phyloP scores from a whole-genome alignment of 2,797 vertebrate genomes.

The Artibeus jamaicensis region DNA sequence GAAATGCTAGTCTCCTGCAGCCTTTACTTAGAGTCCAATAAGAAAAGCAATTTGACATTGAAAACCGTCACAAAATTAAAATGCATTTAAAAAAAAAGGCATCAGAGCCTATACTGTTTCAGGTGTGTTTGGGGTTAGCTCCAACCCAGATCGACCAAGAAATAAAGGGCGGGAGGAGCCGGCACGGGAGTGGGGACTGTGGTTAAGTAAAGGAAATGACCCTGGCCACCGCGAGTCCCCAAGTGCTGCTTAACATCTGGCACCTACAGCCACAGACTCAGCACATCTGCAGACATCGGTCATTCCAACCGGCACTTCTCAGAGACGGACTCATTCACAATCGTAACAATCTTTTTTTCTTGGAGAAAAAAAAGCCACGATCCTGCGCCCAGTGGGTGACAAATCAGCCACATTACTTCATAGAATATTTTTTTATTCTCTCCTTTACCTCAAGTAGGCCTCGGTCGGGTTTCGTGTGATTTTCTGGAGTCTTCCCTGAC shows the following conservation, averaged over 20 bases:
- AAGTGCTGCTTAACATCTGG: slow-evolving; percentile 4
- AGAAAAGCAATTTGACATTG: not conserved
- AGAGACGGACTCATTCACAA: not conserved
- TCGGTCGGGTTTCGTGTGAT: not conserved
- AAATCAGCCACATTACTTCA: not conserved
- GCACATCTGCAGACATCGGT: slow-evolving; percentile 27
- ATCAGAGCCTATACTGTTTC: not conserved
- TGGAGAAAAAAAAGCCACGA: not conserved
- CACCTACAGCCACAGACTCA: not conserved
- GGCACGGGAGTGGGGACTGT: not conserved
- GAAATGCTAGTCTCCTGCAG: not conserved
- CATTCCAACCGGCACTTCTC: not conserved
- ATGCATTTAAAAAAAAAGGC: not conserved
- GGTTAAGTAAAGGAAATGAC: not conserved
- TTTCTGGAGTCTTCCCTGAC: not conserved
- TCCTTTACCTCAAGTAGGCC: not conserved
- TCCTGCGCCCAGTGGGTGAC: not conserved
- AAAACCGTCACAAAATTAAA: not conserved
- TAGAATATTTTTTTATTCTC: not conserved
- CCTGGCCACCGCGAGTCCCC: not conserved
- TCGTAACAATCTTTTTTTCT: not conserved
- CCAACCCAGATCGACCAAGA: not conserved
- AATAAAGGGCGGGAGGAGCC: not conserved
- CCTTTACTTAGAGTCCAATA: not conserved
- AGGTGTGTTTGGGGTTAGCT: not conserved